These are phyloP conservation scores for Brachyrhaphis roseni DNA, from an alignment of 2,797 vertebrate genomes.

Conservation along the genomic window DNA sequence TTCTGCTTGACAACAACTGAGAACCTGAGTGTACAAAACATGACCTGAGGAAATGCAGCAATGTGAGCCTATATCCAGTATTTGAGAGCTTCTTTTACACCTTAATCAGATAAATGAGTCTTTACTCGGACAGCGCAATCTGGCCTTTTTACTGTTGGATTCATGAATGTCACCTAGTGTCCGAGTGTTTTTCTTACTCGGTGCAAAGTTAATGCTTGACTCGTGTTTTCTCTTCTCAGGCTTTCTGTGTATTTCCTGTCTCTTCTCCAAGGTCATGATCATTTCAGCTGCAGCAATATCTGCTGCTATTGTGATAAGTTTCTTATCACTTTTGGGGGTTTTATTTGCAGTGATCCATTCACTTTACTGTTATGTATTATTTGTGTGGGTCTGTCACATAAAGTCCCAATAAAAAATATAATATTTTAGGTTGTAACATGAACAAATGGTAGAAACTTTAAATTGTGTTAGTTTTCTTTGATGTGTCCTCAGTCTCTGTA, in stretches of 20 bases:
- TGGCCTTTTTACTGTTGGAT: too few relatives aligned
- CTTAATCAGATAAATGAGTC: background rate
- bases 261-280: too few relatives aligned
- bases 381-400: background rate
- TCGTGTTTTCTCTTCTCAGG: too few relatives aligned
- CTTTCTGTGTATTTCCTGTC: too few relatives aligned
- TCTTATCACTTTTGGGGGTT: too few relatives aligned
- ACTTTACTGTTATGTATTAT: background rate
- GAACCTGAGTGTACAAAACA: background rate
- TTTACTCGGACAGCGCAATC: too few relatives aligned
- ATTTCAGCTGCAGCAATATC: too few relatives aligned
- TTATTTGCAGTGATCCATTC: background rate
- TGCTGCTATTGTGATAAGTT: too few relatives aligned
- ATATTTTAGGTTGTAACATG: background rate
- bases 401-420: background rate
- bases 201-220: too few relatives aligned
- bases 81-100: background rate
- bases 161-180: too few relatives aligned
- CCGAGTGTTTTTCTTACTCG: too few relatives aligned
- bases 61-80: too few relatives aligned
- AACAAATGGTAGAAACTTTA: background rate
- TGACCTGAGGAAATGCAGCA: background rate
- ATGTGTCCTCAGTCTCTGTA: background rate
- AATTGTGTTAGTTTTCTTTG: background rate
- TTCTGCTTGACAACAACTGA: conserved; percentile 14